Evolutionary conservation across 2,888 invertebrate species (phyloP), one percentile per base, ranked within the genome.

Genomic region (Zhengitettix transpicula): DNA sequence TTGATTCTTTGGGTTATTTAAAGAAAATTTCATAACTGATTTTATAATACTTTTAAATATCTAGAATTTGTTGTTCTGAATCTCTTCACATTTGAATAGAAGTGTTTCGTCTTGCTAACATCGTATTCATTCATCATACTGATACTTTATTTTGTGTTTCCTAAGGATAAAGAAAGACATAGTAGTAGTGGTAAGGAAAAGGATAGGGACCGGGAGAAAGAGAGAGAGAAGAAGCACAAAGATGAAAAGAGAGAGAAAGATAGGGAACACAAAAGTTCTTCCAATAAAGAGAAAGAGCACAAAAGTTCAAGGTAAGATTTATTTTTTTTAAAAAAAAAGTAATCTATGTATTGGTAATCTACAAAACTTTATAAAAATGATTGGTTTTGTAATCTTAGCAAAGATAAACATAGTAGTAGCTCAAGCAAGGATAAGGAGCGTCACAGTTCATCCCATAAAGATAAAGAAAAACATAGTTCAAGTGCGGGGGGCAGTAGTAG

Each of bases 131-230:
- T 28, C 2, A 2, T 28, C 7, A 28, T 28, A 7, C 7, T 28
- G 28, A 28, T 28, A 28, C 7, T 28, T 28, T 28, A 28, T 28
- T 28, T 28, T 28, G 28, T 28, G 3, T 28, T 28, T 28, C 28
- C 28, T 61, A 55, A 81, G 69, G 84, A 84, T 68, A 69, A 67
- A 58, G 66, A 66, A 41, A 73, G 70, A 62, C 73, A 73, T 59
- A 74, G 81, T 69, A 84, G 84, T 68, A 69, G 67, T 58, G 66
- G 66, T 42, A 73, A 70, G 62, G 73, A 73, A 59, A 74, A 71
- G 65, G 71, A 73, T 57, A 83, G 65, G 52, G 65, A 68, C 55
- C 67, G 66, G 58, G 66, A 67, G 16, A 67, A 82, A 69, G 82
- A 84, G 65, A 77, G 78, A 60, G 65, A 65, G 61, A 66, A 53